phyloP scores from a whole-genome alignment of 53 echinoderm and acorn worm species.

The Henricia sp. region DNA sequence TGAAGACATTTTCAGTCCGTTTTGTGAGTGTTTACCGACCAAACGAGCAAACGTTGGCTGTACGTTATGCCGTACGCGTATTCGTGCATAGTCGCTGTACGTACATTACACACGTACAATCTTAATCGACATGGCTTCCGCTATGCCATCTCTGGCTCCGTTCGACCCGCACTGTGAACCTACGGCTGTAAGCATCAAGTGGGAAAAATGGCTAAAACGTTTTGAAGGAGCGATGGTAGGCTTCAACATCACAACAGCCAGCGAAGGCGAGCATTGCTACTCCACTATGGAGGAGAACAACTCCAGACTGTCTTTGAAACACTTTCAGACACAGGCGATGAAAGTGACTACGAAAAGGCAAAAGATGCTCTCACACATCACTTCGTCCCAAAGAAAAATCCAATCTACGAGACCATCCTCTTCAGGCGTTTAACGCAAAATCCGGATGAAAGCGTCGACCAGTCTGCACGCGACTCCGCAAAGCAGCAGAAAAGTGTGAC shows the following conservation, averaged over 20 bases:
- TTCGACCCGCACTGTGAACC: slow-evolving; percentile 52
- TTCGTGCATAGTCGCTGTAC: too few relatives aligned
- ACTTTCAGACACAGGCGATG: slow-evolving; percentile 50
- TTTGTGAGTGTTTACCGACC: too few relatives aligned
- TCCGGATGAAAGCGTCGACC: slow-evolving; percentile 55
- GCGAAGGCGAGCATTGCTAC: slow-evolving; percentile 63
- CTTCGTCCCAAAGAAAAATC: slow-evolving; percentile 59
- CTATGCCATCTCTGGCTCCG: slow-evolving; percentile 62
- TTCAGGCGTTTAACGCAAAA: slow-evolving; percentile 59
- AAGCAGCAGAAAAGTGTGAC: slow-evolving; percentile 57
- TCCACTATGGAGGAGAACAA: slow-evolving; percentile 64
- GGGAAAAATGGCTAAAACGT: slow-evolving; percentile 65
- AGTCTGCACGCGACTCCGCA: slow-evolving; percentile 46
- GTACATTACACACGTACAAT: not conserved
- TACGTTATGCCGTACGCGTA: too few relatives aligned
- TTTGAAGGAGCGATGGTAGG: slow-evolving; percentile 74
- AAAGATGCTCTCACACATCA: slow-evolving; percentile 49
- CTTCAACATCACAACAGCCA: slow-evolving; percentile 61
- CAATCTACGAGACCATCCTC: slow-evolving; percentile 67
- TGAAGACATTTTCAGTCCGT: too few relatives aligned
- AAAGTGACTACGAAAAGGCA: slow-evolving; percentile 51
- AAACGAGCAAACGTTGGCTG: too few relatives aligned
- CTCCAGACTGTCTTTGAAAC: slow-evolving; percentile 70
- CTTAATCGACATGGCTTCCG: slow-evolving; percentile 19
- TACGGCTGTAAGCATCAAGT: slow-evolving; percentile 46